These are phyloP conservation scores for Latrodectus hesperus DNA, from an alignment of 2,888 invertebrate genomes.

Conservation along the genomic window DNA sequence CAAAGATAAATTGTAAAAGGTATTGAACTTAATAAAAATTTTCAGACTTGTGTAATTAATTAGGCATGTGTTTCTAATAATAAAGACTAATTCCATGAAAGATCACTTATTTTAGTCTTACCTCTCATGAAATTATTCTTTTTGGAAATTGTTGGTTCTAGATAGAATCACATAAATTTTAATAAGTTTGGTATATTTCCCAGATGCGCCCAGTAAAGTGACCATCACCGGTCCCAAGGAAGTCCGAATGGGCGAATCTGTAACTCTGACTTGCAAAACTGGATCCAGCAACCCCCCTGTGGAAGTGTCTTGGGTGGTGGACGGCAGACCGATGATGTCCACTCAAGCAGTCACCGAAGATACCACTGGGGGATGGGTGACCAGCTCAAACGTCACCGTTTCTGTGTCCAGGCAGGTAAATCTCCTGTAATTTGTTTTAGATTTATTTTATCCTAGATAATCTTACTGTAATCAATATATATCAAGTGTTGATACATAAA, in stretches of 20 bases:
- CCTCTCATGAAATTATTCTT: background rate
- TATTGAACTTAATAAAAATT: too few relatives aligned
- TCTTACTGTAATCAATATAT: too few relatives aligned
- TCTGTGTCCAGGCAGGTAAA: constrained; percentile 74
- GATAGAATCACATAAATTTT: too few relatives aligned
- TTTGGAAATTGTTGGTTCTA: background rate
- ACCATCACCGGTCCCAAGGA: constrained; percentile 70
- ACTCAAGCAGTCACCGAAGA: constrained; percentile 68
- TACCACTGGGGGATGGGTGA: constrained; percentile 88
- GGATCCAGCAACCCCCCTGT: constrained; percentile 84
- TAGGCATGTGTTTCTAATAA: too few relatives aligned
- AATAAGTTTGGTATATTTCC: background rate
- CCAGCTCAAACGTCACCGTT: constrained; percentile 90
- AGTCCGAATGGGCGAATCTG: constrained; percentile 72
- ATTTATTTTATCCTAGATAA: background rate
- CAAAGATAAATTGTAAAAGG: too few relatives aligned
- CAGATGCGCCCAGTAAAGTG: constrained; percentile 71
- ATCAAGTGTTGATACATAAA: too few relatives aligned
- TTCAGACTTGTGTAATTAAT: too few relatives aligned
- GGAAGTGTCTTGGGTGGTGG: constrained; percentile 76
- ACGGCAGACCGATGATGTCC: constrained; percentile 73
- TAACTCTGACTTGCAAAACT: constrained; percentile 91
- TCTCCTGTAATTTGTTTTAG: constrained; percentile 62
- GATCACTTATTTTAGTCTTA: too few relatives aligned
- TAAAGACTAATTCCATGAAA: too few relatives aligned